A percentile compares a stretch with the other conserved stretches of the same genome.
Conservation (phyloP, 2,113 vertebrate genomes). For the Upupa epops region DNA sequence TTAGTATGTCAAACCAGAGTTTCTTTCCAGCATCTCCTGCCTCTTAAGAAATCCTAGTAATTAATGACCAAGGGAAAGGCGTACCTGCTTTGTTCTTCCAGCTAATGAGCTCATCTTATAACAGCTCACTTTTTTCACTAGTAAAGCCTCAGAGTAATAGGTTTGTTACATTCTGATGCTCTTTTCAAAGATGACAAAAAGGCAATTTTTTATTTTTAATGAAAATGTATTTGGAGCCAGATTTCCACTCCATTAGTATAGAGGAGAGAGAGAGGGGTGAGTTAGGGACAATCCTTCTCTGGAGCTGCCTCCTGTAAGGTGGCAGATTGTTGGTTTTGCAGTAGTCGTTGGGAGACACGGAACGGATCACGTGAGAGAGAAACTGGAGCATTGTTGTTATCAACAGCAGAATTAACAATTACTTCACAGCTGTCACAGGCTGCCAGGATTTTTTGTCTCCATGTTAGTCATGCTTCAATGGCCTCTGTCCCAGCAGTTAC, state of each 20-base stretch:
- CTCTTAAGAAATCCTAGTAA: neutral
- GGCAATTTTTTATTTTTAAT: neutral
- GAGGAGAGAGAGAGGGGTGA: slow-evolving; percentile 27
- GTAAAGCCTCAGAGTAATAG: slow-evolving; percentile 7
- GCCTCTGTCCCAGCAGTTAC: neutral
- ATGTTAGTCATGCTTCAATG: neutral
- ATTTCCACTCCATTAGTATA: neutral
- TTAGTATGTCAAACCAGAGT: neutral
- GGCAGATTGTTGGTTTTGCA: neutral
- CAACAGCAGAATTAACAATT: slow-evolving; percentile 49
- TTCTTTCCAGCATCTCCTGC: neutral
- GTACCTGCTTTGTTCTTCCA: neutral
- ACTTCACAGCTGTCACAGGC: slow-evolving; percentile 26
- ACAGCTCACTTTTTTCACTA: neutral
- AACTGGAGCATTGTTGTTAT: slow-evolving; percentile 44
- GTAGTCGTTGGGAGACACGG: neutral
- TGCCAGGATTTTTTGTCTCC: neutral
- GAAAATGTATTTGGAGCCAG: slow-evolving; percentile 15
- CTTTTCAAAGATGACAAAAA: slow-evolving; percentile 20
- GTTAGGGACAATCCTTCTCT: neutral
- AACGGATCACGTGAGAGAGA: neutral
- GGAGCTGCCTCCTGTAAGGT: neutral
- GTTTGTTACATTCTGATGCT: neutral
- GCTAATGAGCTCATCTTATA: neutral
- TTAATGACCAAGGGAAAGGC: neutral